Percentiles rank a stretch among this genome's conserved stretches.
Conservation (phyloP, 2,888 invertebrate species). For the Drosophila rubida region DNA sequence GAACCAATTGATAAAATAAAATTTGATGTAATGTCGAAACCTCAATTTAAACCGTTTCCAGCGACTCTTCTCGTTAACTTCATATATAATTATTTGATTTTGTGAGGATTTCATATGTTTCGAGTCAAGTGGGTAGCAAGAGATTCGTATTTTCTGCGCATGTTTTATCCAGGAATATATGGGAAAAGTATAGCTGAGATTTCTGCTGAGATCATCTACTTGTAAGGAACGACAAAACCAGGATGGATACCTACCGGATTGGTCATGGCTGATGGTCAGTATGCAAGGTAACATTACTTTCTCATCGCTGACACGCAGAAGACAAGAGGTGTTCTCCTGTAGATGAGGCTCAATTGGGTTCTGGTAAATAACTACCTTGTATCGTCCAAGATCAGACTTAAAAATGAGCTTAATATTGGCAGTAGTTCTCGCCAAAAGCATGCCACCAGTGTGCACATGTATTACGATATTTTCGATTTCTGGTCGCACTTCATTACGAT, state of each 20-base stretch:
- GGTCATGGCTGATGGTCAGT: constrained; percentile 36
- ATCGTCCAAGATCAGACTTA: constrained; percentile 33
- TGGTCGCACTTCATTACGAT: background rate
- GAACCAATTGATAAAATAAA: constrained; percentile 41
- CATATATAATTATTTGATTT: too few species aligned
- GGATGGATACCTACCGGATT: constrained; percentile 37
- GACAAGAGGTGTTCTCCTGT: constrained; percentile 22
- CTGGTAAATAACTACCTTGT: constrained; percentile 39
- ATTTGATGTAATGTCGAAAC: constrained; percentile 5
- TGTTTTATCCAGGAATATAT: background rate
- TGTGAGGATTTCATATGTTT: background rate
- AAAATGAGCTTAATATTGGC: constrained; percentile 39
- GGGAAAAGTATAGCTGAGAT: background rate
- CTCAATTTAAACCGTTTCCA: background rate
- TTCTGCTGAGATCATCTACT: constrained; percentile 30
- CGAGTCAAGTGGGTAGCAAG: constrained; percentile 13
- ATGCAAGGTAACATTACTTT: constrained; percentile 33
- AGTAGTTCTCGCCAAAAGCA: constrained; percentile 17
- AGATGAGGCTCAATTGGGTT: constrained; percentile 39
- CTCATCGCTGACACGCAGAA: constrained; percentile 29
- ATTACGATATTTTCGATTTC: constrained; percentile 34
- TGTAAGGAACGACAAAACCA: constrained; percentile 46
- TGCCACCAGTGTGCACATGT: constrained; percentile 37
- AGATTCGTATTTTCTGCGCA: constrained; percentile 21
- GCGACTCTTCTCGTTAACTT: too few species aligned